These are phyloP conservation scores for Python bivittatus DNA, from an alignment of 2,113 vertebrate genomes.

Conservation along the genomic window DNA sequence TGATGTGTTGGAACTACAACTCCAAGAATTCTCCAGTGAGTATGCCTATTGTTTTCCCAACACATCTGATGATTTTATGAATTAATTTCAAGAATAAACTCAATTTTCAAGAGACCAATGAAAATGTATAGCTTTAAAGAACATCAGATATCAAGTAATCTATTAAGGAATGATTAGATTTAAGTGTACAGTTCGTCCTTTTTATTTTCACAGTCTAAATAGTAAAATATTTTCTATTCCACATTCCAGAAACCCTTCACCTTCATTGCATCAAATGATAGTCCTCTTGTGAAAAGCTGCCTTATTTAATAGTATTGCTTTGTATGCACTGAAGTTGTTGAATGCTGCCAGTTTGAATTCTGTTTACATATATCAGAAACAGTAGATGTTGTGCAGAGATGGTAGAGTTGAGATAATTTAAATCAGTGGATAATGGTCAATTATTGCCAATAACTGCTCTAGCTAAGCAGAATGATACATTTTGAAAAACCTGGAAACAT, in stretches of 20 bases:
- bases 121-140: neutral
- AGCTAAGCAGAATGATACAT: slow-evolving; percentile 41
- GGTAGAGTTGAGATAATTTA: slow-evolving; percentile 48
- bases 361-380: slow-evolving; percentile 60
- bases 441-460: slow-evolving; percentile 27
- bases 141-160: neutral
- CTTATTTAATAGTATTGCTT: slow-evolving; percentile 44
- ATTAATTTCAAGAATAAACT: neutral
- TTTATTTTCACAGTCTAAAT: neutral
- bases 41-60: neutral
- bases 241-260: neutral
- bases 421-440: slow-evolving; percentile 56
- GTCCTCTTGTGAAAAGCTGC: neutral
- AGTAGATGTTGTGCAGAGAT: slow-evolving; percentile 42
- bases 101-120: neutral
- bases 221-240: neutral
- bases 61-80: neutral
- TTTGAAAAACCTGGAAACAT: slow-evolving; percentile 41
- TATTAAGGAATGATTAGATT: neutral
- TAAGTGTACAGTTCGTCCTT: neutral
- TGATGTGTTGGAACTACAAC: neutral
- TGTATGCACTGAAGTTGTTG: slow-evolving; percentile 44
- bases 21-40: neutral
- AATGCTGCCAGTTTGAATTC: slow-evolving; percentile 56
- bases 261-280: neutral